Conservation (phyloP, 1,140 invertebrate species). For the Zaprionus ornatus region DNA sequence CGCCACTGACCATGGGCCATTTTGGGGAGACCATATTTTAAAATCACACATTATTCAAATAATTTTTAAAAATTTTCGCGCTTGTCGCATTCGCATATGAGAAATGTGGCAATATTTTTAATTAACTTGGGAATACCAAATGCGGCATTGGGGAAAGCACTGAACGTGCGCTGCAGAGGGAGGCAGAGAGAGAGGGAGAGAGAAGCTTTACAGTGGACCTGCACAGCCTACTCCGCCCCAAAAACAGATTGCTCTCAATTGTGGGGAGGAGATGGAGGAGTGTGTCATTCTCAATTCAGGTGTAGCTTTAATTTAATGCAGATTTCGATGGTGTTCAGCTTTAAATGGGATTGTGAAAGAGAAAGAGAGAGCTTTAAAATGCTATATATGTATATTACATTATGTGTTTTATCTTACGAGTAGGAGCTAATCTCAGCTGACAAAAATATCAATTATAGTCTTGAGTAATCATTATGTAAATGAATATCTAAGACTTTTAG, state of each 20-base stretch:
- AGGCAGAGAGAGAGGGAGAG: too few relatives aligned
- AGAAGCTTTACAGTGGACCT: neutral
- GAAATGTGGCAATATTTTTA: slow-evolving; percentile 64
- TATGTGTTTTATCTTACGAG: neutral
- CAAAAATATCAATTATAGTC: too few relatives aligned
- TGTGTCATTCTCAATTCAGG: neutral
- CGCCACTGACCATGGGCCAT: slow-evolving; percentile 34
- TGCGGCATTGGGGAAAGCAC: slow-evolving; percentile 36
- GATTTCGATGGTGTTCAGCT: neutral
- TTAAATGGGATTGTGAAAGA: neutral
- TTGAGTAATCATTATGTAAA: too few relatives aligned
- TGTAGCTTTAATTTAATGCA: neutral
- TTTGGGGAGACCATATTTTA: slow-evolving; percentile 65
- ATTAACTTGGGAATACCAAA: slow-evolving; percentile 78
- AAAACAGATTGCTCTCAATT: neutral
- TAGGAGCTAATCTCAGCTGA: too few relatives aligned
- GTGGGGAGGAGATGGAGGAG: neutral
- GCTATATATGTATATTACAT: neutral
- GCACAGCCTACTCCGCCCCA: neutral
- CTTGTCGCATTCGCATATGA: slow-evolving; percentile 23
- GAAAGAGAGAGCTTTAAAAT: neutral
- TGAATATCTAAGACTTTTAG: too few relatives aligned
- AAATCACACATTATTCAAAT: slow-evolving; percentile 83
- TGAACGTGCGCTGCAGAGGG: neutral
- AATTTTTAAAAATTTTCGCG: slow-evolving; percentile 67